These are phyloP conservation scores for Harpalus rubripes DNA, from an alignment of 2,888 invertebrate genomes.

Conservation along the genomic window DNA sequence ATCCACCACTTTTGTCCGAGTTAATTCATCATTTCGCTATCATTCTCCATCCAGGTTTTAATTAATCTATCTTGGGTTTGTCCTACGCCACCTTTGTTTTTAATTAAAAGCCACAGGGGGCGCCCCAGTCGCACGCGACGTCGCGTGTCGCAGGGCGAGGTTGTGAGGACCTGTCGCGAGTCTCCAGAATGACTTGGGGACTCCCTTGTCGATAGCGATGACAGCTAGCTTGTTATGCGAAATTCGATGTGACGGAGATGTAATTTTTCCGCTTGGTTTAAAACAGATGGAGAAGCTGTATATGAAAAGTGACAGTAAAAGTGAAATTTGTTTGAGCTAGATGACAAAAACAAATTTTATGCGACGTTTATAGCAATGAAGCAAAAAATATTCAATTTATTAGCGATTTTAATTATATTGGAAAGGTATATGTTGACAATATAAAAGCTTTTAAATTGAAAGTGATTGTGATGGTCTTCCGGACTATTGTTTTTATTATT, in stretches of 20 bases:
- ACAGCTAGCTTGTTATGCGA: background rate
- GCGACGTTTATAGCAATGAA: too few species aligned
- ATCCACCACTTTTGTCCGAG: background rate
- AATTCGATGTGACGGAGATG: background rate
- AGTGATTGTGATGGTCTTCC: too few species aligned
- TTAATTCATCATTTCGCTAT: constrained; percentile 53
- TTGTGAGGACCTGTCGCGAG: background rate
- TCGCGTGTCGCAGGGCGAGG: background rate
- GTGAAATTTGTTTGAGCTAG: background rate
- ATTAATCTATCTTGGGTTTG: constrained; percentile 55
- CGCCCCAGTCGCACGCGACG: background rate
- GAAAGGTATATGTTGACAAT: too few species aligned
- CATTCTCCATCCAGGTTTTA: constrained; percentile 38
- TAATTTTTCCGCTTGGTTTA: background rate
- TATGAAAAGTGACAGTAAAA: background rate
- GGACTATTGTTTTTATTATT: too few species aligned
- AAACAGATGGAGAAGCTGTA: background rate
- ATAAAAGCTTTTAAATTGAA: too few species aligned
- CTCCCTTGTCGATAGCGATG: background rate
- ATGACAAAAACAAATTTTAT: background rate
- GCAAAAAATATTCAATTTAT: too few species aligned
- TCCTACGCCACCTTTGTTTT: constrained; percentile 27
- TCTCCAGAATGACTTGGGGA: background rate
- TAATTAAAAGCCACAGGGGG: constrained; percentile 51
- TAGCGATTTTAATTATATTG: too few species aligned